Conservation (phyloP, 1,140 invertebrate genomes). For the Diabrotica undecimpunctata region DNA sequence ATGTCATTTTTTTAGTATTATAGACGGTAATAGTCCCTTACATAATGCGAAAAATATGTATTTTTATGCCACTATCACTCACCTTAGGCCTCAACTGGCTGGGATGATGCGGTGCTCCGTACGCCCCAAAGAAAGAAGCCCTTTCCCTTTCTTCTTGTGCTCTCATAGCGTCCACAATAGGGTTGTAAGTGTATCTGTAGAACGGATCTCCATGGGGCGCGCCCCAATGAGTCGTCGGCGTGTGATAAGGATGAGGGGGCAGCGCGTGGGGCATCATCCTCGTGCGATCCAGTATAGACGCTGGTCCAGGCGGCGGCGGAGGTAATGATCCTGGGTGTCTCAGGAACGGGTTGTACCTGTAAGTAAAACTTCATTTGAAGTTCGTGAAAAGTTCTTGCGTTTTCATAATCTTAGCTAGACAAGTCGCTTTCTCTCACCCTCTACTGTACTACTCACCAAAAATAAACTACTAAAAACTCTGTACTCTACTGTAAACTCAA, state of each 20-base stretch:
- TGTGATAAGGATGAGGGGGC: conserved; percentile 56
- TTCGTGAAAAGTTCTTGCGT: too few relatives aligned
- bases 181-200: conserved; percentile 65
- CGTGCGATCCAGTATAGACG: conserved; percentile 47
- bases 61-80: too few relatives aligned
- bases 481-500: too few relatives aligned
- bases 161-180: conserved; percentile 68
- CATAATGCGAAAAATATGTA: too few relatives aligned
- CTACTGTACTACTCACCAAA: too few relatives aligned
- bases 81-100: conserved; percentile 45
- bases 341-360: conserved; percentile 46
- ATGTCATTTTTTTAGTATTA: too few relatives aligned
- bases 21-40: too few relatives aligned
- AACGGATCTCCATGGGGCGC: conserved; percentile 56
- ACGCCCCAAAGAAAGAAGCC: conserved; percentile 67
- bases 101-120: conserved; percentile 52
- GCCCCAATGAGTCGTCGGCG: conserved; percentile 56
- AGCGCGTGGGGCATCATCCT: conserved; percentile 51
- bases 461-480: too few relatives aligned
- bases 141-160: conserved; percentile 70
- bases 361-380: conserved; percentile 11
- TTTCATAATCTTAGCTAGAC: too few relatives aligned
- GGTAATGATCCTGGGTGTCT: conserved; percentile 53
- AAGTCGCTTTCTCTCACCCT: too few relatives aligned
- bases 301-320: conserved; percentile 48